Evolutionary conservation across 2,797 vertebrate genomes (phyloP), one percentile per base, ranked within the genome.

Genomic region (Acanthurus tractus): DNA sequence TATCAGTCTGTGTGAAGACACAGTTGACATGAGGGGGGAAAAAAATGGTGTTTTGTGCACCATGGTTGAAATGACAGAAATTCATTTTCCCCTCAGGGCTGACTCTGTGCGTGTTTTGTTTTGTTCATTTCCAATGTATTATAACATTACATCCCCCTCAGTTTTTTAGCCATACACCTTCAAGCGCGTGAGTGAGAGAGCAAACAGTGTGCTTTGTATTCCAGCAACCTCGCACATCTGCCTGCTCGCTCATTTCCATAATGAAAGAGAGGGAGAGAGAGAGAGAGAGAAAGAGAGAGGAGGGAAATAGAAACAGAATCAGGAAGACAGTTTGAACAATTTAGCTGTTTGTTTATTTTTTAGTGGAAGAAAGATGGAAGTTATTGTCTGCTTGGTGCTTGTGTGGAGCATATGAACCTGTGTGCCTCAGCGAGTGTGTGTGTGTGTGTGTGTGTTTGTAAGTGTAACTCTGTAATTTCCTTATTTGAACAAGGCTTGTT

Each of bases 171-270:
- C 57, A 12, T 29, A 59, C 86, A 88, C 82, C 84, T 84, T 53
- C 7, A 52, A 75, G 71, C 79, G 81, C 88, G 78, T 80, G 76
- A 52, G 69, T 81, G 84, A 64, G 79, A 85, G 86, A 88, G 89
- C 74, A 92, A 90, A 83, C 69, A 62, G 42, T 54, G 78, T 86
- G 88, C 78, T 93, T 93, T 89, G 84, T 86, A 93, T 94, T 93
- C 93, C 79, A 70, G 69, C 78, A 64, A 70, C 57, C 68, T 81
- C 25, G 34, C 73, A 54, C 61, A 78, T 89, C 79, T 62, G 34
- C 83, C 63, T 58, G 70, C 78, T 67, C 49, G 70, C 82, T 85
- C 71, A 93, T 95, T 93, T 93, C 87, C 91, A 95, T 95, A 93
- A 93, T 90, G 84, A 85, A 42, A 79, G 74, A 68, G 44, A 34